phyloP scores from a whole-genome alignment of 2,888 invertebrate genomes.

The Macrophya annulata region DNA sequence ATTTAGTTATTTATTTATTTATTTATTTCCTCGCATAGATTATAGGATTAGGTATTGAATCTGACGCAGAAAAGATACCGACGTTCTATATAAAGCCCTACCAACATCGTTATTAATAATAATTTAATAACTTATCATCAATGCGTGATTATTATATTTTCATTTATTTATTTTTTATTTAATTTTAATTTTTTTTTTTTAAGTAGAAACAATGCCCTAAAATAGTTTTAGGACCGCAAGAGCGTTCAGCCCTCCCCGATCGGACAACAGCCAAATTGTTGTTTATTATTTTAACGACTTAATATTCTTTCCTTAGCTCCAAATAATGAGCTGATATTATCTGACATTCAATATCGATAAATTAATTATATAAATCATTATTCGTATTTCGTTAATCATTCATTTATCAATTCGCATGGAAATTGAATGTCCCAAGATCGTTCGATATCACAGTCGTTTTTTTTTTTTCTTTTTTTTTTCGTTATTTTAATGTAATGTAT shows the following conservation, averaged over 20 bases:
- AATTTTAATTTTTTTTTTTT: constrained; percentile 61
- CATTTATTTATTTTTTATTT: constrained; percentile 49
- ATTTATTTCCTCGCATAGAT: constrained; percentile 64
- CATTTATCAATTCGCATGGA: constrained; percentile 74
- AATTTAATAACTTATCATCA: constrained; percentile 58
- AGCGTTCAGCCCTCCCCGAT: constrained; percentile 77
- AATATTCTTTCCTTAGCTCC: constrained; percentile 71
- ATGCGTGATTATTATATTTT: constrained; percentile 61
- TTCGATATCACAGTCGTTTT: constrained; percentile 80
- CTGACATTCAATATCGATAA: constrained; percentile 76
- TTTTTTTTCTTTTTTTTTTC: constrained; percentile 70
- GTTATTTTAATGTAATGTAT: constrained; percentile 75
- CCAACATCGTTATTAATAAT: constrained; percentile 66
- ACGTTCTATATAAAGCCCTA: constrained; percentile 70
- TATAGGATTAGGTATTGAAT: constrained; percentile 62
- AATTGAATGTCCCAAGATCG: constrained; percentile 79
- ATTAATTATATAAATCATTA: constrained; percentile 68
- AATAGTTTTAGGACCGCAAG: constrained; percentile 71
- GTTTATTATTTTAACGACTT: constrained; percentile 71
- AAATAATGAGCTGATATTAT: constrained; percentile 69
- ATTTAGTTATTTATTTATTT: constrained; percentile 3
- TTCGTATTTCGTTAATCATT: constrained; percentile 72
- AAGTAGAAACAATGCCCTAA: constrained; percentile 76
- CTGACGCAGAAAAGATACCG: constrained; percentile 50
- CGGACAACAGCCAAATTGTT: constrained; percentile 75